Evolutionary conservation across 2,888 invertebrate genomes (phyloP).

Genomic region (Chesias legatella): DNA sequence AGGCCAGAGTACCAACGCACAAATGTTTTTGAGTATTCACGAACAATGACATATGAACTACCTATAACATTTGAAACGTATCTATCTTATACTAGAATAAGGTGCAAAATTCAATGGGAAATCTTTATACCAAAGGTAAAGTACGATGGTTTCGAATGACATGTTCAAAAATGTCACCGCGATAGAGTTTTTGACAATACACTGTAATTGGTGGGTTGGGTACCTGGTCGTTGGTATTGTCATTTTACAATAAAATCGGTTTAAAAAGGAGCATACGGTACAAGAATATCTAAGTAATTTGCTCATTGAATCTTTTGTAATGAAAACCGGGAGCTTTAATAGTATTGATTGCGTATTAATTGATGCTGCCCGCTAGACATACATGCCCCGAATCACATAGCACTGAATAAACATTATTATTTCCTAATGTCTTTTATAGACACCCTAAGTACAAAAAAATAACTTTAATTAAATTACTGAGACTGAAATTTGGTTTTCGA

Average conservation of each 20-base stretch:
- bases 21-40: constrained; percentile 63
- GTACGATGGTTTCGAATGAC: constrained; percentile 56
- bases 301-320: constrained; percentile 52
- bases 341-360: constrained; percentile 32
- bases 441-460: no score
- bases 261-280: constrained; percentile 57
- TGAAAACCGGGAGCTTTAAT: constrained; percentile 42
- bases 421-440: no score
- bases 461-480: no score
- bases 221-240: constrained; percentile 76
- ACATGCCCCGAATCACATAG: no score
- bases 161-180: constrained; percentile 75
- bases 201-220: constrained; percentile 78
- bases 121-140: constrained; percentile 6
- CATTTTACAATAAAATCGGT: constrained; percentile 63
- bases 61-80: not conserved
- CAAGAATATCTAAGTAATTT: constrained; percentile 67
- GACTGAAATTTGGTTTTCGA: no score
- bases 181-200: constrained; percentile 69
- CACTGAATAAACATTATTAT: no score
- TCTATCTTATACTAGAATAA: constrained; percentile 23
- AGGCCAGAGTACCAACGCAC: constrained; percentile 68
- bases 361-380: constrained; percentile 2
- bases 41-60: constrained; percentile 35
- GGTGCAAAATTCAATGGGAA: constrained; percentile 31